These are phyloP conservation scores for Melieria picta DNA, from an alignment of 2,888 invertebrate species.

Conservation along the genomic window DNA sequence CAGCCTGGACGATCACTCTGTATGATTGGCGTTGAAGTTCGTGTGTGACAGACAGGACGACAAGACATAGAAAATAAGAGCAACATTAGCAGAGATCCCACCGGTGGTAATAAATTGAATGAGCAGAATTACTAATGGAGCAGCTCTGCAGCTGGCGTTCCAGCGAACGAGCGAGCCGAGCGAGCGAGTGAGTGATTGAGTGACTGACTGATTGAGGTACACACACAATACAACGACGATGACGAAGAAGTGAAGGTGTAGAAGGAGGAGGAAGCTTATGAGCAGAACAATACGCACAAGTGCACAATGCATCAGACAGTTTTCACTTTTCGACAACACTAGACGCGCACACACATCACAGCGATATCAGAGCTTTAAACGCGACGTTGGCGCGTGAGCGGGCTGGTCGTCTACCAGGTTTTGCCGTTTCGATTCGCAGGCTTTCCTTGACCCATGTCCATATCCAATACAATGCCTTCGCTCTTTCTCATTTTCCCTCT, in stretches of 20 bases:
- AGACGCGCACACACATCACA: constrained; percentile 24
- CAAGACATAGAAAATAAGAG: constrained; percentile 56
- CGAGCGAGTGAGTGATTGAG: constrained; percentile 46
- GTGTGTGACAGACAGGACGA: constrained; percentile 38
- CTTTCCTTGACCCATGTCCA: too few species aligned
- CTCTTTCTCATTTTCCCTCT: background rate
- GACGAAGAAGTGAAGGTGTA: constrained; percentile 7
- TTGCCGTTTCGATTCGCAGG: too few species aligned
- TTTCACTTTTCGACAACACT: constrained; percentile 28
- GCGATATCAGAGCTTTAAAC: background rate
- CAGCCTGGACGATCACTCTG: constrained; percentile 94
- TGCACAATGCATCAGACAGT: constrained; percentile 11
- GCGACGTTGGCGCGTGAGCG: too few species aligned
- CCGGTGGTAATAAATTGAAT: constrained; percentile 47
- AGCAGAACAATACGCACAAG: constrained; percentile 25
- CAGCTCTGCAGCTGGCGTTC: constrained; percentile 58
- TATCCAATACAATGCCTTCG: too few species aligned
- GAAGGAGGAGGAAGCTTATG: constrained; percentile 13
- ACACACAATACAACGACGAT: constrained; percentile 29
- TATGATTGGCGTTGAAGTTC: background rate
- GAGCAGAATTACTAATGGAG: constrained; percentile 65
- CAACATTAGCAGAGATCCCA: constrained; percentile 53
- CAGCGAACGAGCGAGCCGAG: constrained; percentile 50
- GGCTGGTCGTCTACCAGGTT: too few species aligned
- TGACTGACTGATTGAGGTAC: constrained; percentile 46